Conservation (phyloP, 2,888 invertebrate genomes). For the Isotomurus palustris region DNA sequence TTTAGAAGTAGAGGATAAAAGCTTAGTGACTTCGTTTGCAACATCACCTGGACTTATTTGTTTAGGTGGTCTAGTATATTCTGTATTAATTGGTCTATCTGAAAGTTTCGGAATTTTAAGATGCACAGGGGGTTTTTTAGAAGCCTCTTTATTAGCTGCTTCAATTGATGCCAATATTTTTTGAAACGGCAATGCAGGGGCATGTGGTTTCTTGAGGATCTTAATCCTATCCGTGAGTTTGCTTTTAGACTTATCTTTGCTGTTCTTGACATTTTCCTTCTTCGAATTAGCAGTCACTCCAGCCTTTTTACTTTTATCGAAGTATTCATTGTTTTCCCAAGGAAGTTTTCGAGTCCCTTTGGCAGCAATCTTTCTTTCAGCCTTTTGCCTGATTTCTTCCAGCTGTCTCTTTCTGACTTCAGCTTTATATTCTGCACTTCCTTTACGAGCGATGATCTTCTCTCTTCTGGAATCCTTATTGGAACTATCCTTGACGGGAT, state of each 20-base stretch:
- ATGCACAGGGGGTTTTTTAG: conserved; percentile 17
- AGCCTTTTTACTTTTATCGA: conserved; percentile 6
- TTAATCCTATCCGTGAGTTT: conserved; percentile 2
- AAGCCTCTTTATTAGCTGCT: conserved; percentile 21
- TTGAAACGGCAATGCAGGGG: conserved; percentile 21
- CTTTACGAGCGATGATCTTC: not conserved
- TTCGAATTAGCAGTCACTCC: too few species aligned
- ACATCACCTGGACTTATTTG: conserved; percentile 16
- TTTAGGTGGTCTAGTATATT: not conserved
- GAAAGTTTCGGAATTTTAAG: conserved; percentile 27
- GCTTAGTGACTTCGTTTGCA: conserved; percentile 17
- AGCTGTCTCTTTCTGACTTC: conserved; percentile 12
- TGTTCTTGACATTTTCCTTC: conserved; percentile 8
- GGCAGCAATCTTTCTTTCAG: conserved; percentile 5
- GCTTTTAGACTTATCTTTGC: conserved; percentile 17
- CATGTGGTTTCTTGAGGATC: conserved; percentile 11
- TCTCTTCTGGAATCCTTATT: not conserved
- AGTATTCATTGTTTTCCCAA: conserved; percentile 20
- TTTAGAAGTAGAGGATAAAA: conserved; percentile 10
- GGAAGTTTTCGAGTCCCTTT: conserved; percentile 11
- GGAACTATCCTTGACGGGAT: not conserved
- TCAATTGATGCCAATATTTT: conserved; percentile 23
- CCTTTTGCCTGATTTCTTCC: conserved; percentile 20
- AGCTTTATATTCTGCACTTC: conserved; percentile 8
- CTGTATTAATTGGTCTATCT: not conserved